Conservation (phyloP, 2,113 vertebrate genomes). For the Petroica traversi region DNA sequence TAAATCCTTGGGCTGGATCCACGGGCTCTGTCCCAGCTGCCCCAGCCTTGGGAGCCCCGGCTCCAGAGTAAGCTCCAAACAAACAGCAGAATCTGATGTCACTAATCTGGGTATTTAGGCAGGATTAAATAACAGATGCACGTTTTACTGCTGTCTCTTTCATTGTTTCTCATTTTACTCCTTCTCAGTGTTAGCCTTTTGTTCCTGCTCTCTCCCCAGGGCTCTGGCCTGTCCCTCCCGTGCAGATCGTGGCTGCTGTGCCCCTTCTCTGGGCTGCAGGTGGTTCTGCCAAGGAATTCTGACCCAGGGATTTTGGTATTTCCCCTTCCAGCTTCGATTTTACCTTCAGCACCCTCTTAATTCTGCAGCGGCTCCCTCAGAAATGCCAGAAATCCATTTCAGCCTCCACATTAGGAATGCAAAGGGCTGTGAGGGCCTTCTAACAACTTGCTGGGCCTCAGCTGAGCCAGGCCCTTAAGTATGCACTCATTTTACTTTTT, state of each 20-base stretch:
- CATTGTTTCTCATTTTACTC: not conserved
- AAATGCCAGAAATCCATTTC: not conserved
- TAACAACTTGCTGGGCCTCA: not conserved
- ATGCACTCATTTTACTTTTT: not conserved
- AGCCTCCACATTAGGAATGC: fast-evolving
- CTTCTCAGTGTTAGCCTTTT: not conserved
- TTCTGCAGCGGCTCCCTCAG: not conserved
- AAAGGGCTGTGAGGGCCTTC: not conserved
- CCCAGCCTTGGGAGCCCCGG: not conserved
- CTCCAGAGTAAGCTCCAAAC: not conserved
- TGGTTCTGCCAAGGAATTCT: not conserved
- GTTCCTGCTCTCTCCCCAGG: not conserved
- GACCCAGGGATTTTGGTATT: not conserved
- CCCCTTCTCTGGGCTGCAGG: not conserved
- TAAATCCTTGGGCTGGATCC: not conserved
- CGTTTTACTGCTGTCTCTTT: not conserved
- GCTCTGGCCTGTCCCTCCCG: not conserved
- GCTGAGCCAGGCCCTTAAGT: not conserved
- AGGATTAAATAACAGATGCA: not conserved
- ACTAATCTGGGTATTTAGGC: slow-evolving; percentile 19
- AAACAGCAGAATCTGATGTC: not conserved
- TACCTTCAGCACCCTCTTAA: not conserved
- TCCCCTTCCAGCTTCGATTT: not conserved
- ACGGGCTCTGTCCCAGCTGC: not conserved
- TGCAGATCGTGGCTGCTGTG: not conserved